phyloP scores from a whole-genome alignment of 2,797 vertebrate genomes.

The Anas capensis region DNA sequence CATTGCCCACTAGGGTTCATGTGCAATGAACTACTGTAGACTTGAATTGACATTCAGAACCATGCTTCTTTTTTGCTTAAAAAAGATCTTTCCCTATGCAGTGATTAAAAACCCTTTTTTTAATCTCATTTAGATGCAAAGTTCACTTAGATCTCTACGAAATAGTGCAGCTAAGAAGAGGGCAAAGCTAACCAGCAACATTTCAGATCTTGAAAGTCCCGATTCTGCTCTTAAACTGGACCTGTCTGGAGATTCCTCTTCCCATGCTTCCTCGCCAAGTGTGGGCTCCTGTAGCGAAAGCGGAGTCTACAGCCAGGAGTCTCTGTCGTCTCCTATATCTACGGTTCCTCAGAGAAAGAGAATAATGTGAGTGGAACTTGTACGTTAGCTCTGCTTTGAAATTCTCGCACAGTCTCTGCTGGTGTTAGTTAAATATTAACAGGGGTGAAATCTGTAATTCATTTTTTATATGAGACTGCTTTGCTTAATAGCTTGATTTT shows the following conservation, averaged over 20 bases:
- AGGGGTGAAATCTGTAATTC: accelerated
- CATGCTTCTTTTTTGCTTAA: accelerated
- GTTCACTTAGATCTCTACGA: conserved; percentile 88
- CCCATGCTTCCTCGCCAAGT: conserved; percentile 81
- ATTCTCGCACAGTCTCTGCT: accelerated
- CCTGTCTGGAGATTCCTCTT: conserved; percentile 79
- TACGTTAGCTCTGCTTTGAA: accelerated
- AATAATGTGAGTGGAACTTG: conserved; percentile 48
- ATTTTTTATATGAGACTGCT: accelerated
- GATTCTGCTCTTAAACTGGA: conserved; percentile 86
- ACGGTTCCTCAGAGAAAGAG: conserved; percentile 73
- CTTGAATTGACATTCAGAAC: background rate
- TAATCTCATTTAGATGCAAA: conserved; percentile 86
- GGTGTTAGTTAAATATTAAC: accelerated
- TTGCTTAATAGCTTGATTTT: background rate
- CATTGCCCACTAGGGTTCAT: accelerated
- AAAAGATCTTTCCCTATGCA: accelerated
- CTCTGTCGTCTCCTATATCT: conserved; percentile 76
- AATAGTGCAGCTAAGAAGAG: conserved; percentile 94
- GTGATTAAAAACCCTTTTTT: no score
- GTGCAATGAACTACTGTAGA: accelerated
- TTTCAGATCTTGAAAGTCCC: conserved; percentile 86
- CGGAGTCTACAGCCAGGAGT: conserved; percentile 83
- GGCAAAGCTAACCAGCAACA: conserved; percentile 85
- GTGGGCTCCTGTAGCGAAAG: conserved; percentile 86